phyloP scores from a whole-genome alignment of 37 sponge, comb jelly and placozoan species.

The Corticium candelabrum region DNA sequence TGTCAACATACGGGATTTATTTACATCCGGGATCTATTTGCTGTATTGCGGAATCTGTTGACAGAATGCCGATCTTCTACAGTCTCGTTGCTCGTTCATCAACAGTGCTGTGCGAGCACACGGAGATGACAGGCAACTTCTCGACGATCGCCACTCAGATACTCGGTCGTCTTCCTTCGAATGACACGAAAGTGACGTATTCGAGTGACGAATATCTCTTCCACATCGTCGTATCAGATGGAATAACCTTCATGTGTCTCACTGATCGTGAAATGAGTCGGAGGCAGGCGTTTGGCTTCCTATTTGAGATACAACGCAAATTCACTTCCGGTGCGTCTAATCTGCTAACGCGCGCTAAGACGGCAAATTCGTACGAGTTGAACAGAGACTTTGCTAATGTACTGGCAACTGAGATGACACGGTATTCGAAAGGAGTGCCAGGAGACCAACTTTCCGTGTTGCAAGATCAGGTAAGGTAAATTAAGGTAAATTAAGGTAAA shows the following conservation, averaged over 20 bases:
- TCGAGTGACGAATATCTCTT: not conserved
- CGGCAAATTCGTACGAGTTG: slow-evolving; percentile 11
- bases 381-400: not conserved
- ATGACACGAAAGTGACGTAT: not conserved
- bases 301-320: not conserved
- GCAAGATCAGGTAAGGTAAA: not conserved
- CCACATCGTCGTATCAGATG: not conserved
- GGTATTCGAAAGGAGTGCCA: not conserved
- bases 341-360: not conserved
- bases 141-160: not conserved
- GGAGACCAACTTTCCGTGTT: not conserved
- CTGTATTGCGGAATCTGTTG: not conserved
- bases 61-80: not conserved
- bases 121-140: slow-evolving; percentile 15
- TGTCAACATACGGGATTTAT: no score
- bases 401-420: not conserved
- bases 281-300: slow-evolving; percentile 6
- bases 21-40: no score
- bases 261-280: not conserved
- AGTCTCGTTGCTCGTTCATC: not conserved
- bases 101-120: slow-evolving; percentile 5
- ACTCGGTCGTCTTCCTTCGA: not conserved
- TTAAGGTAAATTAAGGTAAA: no score
- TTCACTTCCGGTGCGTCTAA: not conserved
- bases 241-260: not conserved